These are phyloP conservation scores for Epizoanthus fatuus DNA, from an alignment of 92 coral and sea anemone genomes.

Conservation along the genomic window DNA sequence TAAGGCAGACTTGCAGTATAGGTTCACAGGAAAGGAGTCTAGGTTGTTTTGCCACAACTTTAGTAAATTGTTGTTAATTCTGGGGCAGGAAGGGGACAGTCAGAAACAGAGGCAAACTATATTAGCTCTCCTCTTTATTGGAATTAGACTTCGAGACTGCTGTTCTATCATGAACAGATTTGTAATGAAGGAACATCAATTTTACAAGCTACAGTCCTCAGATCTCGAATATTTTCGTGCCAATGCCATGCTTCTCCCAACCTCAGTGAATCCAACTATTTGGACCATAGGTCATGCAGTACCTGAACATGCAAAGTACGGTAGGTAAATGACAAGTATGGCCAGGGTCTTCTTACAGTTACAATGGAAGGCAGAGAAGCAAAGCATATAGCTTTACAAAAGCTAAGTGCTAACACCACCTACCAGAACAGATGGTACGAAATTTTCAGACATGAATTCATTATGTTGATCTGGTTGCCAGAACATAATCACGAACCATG, in stretches of 20 bases:
- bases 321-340: constrained; percentile 49
- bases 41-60: constrained; percentile 66
- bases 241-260: constrained; percentile 51
- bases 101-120: constrained; percentile 65
- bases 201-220: constrained; percentile 44
- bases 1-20: constrained; percentile 50
- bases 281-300: constrained; percentile 72
- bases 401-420: constrained; percentile 61
- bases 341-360: constrained; percentile 65
- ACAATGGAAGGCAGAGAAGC: constrained; percentile 77
- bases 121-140: constrained; percentile 55
- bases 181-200: constrained; percentile 38
- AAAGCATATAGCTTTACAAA: constrained; percentile 72
- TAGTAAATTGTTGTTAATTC: constrained; percentile 46
- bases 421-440: constrained; percentile 71
- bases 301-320: constrained; percentile 63
- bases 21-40: constrained; percentile 72
- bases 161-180: constrained; percentile 59
- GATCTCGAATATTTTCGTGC: constrained; percentile 64
- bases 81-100: constrained; percentile 54
- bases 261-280: constrained; percentile 60
- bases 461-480: constrained; percentile 73
- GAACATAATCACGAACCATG: constrained; percentile 69
- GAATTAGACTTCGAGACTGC: constrained; percentile 51
- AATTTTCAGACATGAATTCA: constrained; percentile 68